Conservation (phyloP, 2,113 vertebrate genomes). For the Leptodactylus fuscus region DNA sequence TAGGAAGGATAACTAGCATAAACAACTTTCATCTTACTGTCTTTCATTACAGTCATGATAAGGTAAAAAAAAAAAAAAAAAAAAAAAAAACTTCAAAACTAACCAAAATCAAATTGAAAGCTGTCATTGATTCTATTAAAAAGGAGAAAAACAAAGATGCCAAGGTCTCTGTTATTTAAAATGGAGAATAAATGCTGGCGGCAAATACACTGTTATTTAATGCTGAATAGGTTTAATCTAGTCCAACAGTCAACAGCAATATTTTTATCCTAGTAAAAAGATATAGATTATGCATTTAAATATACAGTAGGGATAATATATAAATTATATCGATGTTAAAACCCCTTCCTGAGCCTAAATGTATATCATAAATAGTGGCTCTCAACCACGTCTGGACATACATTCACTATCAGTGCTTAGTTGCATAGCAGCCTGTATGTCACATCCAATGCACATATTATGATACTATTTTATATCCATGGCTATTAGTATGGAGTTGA, state of each 20-base stretch:
- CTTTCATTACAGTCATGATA: slow-evolving; percentile 22
- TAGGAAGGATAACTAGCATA: slow-evolving; percentile 30
- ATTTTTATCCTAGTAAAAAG: background rate
- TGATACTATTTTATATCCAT: no score
- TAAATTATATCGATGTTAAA: background rate
- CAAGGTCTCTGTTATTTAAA: background rate
- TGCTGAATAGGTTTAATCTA: background rate
- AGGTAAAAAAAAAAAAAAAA: slow-evolving; percentile 25
- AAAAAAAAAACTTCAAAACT: slow-evolving; percentile 30
- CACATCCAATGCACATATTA: no score
- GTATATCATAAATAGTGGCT: no score
- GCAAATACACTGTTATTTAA: background rate
- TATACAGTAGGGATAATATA: background rate
- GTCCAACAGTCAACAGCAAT: background rate
- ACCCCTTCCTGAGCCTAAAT: no score
- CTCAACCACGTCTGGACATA: no score
- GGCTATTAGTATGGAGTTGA: no score
- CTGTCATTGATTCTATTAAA: background rate
- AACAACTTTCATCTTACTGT: slow-evolving; percentile 25
- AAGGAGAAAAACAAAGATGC: background rate
- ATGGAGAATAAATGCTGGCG: background rate
- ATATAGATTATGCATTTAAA: background rate
- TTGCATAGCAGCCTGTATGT: no score
- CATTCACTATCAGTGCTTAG: no score
- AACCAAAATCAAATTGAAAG: background rate